These are phyloP conservation scores for Sinelater perroti DNA, from an alignment of 2,888 invertebrate genomes.

Conservation along the genomic window DNA sequence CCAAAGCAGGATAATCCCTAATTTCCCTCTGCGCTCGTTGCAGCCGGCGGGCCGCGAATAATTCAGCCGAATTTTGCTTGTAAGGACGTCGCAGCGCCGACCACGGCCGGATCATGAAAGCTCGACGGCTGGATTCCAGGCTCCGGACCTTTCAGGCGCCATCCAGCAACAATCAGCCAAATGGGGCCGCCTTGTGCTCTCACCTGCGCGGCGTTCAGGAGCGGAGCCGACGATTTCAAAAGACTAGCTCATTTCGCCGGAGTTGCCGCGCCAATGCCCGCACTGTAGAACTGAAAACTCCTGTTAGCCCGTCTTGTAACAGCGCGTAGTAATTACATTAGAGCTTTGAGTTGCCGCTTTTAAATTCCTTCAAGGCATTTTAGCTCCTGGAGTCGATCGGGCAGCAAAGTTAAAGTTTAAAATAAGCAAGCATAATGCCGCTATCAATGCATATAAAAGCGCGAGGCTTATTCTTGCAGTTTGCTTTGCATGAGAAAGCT, in stretches of 20 bases:
- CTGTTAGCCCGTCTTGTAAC: slow-evolving; percentile 6
- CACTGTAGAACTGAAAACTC: slow-evolving; percentile 10
- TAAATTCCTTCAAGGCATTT: no score
- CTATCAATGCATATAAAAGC: no score
- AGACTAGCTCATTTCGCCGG: slow-evolving; percentile 17
- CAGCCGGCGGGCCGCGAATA: slow-evolving; percentile 13
- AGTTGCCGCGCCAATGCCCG: slow-evolving; percentile 21
- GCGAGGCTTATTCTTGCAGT: no score
- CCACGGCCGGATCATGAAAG: slow-evolving; percentile 23
- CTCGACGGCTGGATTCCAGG: slow-evolving; percentile 14
- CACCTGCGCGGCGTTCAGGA: slow-evolving; percentile 19
- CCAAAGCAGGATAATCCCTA: slow-evolving; percentile 30
- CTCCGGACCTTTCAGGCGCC: slow-evolving; percentile 5
- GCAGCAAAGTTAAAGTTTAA: no score
- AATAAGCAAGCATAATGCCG: no score
- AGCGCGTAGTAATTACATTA: slow-evolving; percentile 9
- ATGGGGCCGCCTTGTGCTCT: slow-evolving; percentile 24
- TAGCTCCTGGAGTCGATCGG: no score
- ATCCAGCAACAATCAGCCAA: slow-evolving; percentile 31
- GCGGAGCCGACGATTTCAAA: slow-evolving; percentile 25
- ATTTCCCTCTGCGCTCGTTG: slow-evolving; percentile 27
- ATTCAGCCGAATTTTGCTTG: slow-evolving; percentile 13
- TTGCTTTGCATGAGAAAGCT: no score
- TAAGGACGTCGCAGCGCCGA: slow-evolving; percentile 9
- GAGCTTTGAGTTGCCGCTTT: not conserved